phyloP scores from a whole-genome alignment of 2,797 vertebrate species.

The Eupleurogrammus muticus region DNA sequence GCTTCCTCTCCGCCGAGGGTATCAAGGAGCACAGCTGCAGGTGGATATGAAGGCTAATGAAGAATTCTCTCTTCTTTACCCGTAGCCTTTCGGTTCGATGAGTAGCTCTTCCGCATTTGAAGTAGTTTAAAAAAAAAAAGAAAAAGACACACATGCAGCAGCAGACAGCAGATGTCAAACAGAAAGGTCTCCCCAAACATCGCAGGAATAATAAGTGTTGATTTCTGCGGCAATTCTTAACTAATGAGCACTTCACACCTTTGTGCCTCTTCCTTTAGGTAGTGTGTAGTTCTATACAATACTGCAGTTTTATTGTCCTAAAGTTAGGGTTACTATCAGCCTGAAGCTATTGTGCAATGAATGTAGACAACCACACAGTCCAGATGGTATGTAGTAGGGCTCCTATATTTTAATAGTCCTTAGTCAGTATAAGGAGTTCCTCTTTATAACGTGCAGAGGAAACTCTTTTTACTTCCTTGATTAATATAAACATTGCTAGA shows the following conservation, averaged over 20 bases:
- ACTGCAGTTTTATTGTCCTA: not conserved
- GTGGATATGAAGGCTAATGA: slow-evolving; percentile 38
- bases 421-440: not conserved
- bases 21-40: slow-evolving; percentile 46
- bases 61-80: slow-evolving; percentile 40
- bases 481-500: not conserved
- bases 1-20: slow-evolving; percentile 58
- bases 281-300: not conserved
- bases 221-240: slow-evolving; percentile 12
- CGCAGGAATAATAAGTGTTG: slow-evolving; percentile 32
- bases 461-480: not conserved
- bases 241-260: slow-evolving; percentile 1
- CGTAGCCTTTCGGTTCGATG: slow-evolving; percentile 36
- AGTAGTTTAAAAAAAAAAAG: slow-evolving; percentile 51
- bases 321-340: not conserved
- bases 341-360: not conserved
- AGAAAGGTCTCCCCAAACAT: slow-evolving; percentile 23
- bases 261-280: slow-evolving; percentile 12
- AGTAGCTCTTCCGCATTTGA: slow-evolving; percentile 32
- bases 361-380: not conserved
- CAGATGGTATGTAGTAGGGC: not conserved
- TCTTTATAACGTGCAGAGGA: no score
- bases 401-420: not conserved
- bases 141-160: not conserved
- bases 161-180: slow-evolving; percentile 11